These are phyloP conservation scores for Siniperca knerii DNA, from an alignment of 2,113 vertebrate species.

Conservation along the genomic window DNA sequence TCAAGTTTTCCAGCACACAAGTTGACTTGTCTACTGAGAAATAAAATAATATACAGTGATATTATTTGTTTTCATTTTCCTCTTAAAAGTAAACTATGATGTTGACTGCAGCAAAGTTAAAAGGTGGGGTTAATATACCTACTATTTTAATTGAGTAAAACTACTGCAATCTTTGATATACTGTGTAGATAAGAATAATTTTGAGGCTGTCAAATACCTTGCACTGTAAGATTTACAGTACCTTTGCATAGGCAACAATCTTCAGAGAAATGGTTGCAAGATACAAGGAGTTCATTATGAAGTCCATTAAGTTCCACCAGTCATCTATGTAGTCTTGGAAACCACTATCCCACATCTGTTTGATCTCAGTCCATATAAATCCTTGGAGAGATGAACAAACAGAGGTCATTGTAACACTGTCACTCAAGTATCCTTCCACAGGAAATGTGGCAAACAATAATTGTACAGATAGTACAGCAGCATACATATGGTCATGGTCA, in stretches of 20 bases:
- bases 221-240: constrained; percentile 67
- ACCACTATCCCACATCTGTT: constrained; percentile 99
- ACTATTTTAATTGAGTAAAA: neutral
- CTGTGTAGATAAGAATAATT: neutral
- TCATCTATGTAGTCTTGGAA: constrained; percentile 97
- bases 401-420: neutral
- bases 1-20: neutral
- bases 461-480: neutral
- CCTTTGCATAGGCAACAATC: constrained; percentile 95
- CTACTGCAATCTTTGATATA: neutral
- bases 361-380: constrained; percentile 99
- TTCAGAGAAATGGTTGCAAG: constrained; percentile 97
- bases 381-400: constrained; percentile 83
- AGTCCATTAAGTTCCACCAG: constrained; percentile 99
- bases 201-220: neutral
- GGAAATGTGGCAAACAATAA: neutral
- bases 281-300: constrained; percentile 98
- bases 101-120: neutral
- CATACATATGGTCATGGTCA: neutral
- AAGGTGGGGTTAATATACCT: neutral
- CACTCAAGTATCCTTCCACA: neutral
- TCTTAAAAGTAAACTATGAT: neutral
- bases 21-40: neutral
- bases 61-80: neutral
- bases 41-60: neutral